Evolutionary conservation across 35 echinoderm and acorn worm species (phyloP).

Genomic region (Lytechinus pictus): DNA sequence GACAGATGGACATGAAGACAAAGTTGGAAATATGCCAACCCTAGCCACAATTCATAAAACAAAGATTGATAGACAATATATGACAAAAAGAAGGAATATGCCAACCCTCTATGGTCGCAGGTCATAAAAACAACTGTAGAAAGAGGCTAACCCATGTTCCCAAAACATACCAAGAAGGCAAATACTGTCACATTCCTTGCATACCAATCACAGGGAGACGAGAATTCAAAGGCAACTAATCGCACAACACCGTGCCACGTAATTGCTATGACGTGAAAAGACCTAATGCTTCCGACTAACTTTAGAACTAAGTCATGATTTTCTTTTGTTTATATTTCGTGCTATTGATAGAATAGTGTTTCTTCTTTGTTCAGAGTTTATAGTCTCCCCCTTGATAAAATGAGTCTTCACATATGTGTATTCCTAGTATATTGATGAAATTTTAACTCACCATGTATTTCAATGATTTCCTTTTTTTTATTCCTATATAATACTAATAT

Average conservation of each 20-base stretch:
- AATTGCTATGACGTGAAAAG: constrained; percentile 18
- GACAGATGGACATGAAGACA: too few species aligned
- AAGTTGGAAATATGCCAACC: too few species aligned
- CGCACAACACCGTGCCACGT: neutral
- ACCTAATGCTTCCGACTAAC: constrained; percentile 6
- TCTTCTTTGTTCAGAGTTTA: neutral
- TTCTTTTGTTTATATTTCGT: neutral
- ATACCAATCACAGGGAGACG: neutral
- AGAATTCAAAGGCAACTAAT: constrained; percentile 4
- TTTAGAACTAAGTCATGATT: neutral
- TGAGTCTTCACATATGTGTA: neutral
- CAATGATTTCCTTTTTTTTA: neutral
- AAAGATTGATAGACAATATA: too few species aligned
- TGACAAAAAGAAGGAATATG: too few species aligned
- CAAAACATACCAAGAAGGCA: neutral
- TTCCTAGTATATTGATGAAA: neutral
- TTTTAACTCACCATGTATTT: neutral
- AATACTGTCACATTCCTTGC: neutral
- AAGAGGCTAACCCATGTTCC: neutral
- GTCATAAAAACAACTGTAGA: neutral
- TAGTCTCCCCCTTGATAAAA: neutral
- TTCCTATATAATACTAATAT: too few species aligned
- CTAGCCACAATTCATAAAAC: too few species aligned
- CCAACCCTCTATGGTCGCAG: too few species aligned
- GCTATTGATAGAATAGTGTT: neutral